Base-by-base conservation (phyloP, 2,797 vertebrate genomes). In the Cuculus canorus region DNA sequence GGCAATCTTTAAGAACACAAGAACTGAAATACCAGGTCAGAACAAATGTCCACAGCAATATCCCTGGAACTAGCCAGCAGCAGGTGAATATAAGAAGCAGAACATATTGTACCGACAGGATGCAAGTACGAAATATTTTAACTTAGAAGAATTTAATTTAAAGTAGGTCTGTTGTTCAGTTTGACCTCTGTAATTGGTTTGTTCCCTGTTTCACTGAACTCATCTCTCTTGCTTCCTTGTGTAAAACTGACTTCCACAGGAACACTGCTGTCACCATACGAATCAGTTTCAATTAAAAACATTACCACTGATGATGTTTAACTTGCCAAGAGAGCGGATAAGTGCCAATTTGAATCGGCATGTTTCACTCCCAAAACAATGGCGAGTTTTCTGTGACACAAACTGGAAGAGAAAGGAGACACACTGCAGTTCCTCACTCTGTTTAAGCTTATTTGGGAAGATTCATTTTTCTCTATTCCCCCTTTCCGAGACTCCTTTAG, bases 211-310 rank as follows among this genome's bases (percentile, higher is more conserved):
- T 91, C 65, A 21, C 28, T 65, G 66, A 90, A 82, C 50, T 95
- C 66, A 79, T 82, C 82, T 27, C 18, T 83, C 61, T 92, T 13
- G 1, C 50, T 90, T 72, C 37, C 65, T 75, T 72, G 86, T 72
- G 80, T 57, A 88, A 84, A 81, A 81, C 50, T 79, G 86, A 82
- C 33, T 92, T 94, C 63, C 75, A 41, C 30, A n/a, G 73, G 43
- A 90, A 16, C 32, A 93, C 47, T 90, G n/a, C 37, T 94, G 90
- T 66, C 87, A 77, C 43, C 2, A 0, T 75, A 78, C 81, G 50
- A 83, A 83, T 95, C 88, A 65, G 65, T 94, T 95, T 91, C 92
- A 96, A 91, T 96, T 95, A 95, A 90, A 95, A 94, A 43, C 66
- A 76, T 90, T 79, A 79, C 50, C 50, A 86, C 19, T 90, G 92